phyloP scores from a whole-genome alignment of 2,888 invertebrate genomes.

The Crossocerus cetratus region DNA sequence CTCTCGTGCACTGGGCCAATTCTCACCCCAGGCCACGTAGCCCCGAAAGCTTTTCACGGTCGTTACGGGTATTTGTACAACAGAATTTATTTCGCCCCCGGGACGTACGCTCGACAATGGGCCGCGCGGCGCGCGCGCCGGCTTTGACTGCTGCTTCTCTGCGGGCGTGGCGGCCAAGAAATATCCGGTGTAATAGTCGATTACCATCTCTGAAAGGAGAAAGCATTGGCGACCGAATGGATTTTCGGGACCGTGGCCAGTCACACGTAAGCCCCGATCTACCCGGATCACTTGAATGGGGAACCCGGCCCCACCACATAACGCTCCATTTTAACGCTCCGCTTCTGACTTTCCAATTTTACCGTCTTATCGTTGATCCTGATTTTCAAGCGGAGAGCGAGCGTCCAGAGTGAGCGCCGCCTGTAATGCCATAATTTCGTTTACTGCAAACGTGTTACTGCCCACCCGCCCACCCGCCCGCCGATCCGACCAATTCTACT shows the following conservation, averaged over 20 bases:
- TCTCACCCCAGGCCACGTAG: constrained; percentile 32
- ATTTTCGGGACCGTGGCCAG: constrained; percentile 8
- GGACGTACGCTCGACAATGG: constrained; percentile 47
- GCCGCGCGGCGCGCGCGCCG: constrained; percentile 24
- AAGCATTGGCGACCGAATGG: constrained; percentile 42
- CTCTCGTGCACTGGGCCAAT: constrained; percentile 24
- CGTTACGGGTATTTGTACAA: constrained; percentile 60
- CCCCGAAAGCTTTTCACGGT: constrained; percentile 27
- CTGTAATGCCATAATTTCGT: too few relatives aligned
- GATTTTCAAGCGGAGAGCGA: too few relatives aligned
- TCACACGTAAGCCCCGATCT: background rate
- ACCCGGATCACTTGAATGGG: background rate
- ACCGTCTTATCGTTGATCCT: too few relatives aligned
- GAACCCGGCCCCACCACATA: background rate
- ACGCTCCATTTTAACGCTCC: too few relatives aligned
- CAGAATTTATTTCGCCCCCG: constrained; percentile 60
- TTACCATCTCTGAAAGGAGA: constrained; percentile 63
- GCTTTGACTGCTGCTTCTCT: too few relatives aligned
- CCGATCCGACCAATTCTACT: too few relatives aligned
- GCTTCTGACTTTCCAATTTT: too few relatives aligned
- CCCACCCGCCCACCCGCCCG: too few relatives aligned
- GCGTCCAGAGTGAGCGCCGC: too few relatives aligned
- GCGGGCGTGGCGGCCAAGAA: constrained; percentile 40
- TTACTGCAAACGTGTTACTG: too few relatives aligned
- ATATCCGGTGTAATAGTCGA: constrained; percentile 66